phyloP scores from a whole-genome alignment of 2,888 invertebrate genomes.

The Apodemia mormo region DNA sequence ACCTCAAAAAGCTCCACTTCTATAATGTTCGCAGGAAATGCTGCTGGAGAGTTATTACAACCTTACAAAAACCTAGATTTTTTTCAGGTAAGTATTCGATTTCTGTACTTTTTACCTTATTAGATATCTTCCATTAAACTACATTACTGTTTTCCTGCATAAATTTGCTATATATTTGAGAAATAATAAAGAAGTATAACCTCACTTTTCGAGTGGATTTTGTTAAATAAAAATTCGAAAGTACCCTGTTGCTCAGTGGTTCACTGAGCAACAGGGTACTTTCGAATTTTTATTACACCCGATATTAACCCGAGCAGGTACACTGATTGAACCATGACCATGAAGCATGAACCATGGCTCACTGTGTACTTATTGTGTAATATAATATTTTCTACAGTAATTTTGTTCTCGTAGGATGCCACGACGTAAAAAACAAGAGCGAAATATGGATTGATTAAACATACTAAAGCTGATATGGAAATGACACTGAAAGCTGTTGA shows the following conservation, averaged over 20 bases:
- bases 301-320: neutral
- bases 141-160: neutral
- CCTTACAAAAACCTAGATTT: conserved; percentile 43
- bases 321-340: conserved; percentile 7
- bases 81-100: conserved; percentile 19
- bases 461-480: conserved; percentile 1
- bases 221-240: too few relatives aligned
- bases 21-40: conserved; percentile 51
- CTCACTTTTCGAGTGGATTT: neutral
- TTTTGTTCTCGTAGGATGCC: neutral
- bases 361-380: neutral
- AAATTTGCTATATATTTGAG: neutral
- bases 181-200: conserved; percentile 5
- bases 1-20: conserved; percentile 46
- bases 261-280: conserved; percentile 1
- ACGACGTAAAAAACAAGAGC: conserved; percentile 1
- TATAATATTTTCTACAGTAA: neutral
- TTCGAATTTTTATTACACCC: too few relatives aligned
- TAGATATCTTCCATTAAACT: conserved; percentile 12
- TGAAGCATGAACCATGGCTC: conserved; percentile 10
- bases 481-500: neutral
- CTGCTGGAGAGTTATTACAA: conserved; percentile 38
- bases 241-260: neutral
- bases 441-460: conserved; percentile 1
- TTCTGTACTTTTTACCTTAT: conserved; percentile 12